Evolutionary conservation across 1,140 invertebrate species (phyloP).

Genomic region (Grapholita molesta): DNA sequence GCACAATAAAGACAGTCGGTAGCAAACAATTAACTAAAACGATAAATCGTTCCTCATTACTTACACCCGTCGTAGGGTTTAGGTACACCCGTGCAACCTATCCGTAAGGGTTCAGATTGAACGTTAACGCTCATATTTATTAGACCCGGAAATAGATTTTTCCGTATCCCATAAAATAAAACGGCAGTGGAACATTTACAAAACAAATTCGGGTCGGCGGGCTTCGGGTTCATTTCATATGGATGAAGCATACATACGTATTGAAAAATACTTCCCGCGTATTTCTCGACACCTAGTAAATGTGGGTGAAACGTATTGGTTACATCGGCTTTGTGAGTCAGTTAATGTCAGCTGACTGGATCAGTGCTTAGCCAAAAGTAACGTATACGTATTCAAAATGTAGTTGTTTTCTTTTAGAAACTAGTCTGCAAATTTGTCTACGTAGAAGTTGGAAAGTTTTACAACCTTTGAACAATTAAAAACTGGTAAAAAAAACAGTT

Average conservation of each 20-base stretch:
- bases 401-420: no score
- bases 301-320: not conserved
- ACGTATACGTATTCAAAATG: no score
- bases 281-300: not conserved
- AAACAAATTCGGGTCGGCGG: slow-evolving; percentile 8
- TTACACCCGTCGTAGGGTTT: not conserved
- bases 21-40: not conserved
- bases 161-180: slow-evolving; percentile 8
- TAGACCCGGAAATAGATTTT: slow-evolving; percentile 11
- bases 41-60: not conserved
- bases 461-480: no score
- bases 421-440: no score
- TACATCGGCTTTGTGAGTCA: not conserved
- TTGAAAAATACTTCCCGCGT: not conserved
- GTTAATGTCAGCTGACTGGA: not conserved
- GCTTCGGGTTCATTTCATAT: slow-evolving; percentile 9
- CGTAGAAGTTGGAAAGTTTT: no score
- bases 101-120: not conserved
- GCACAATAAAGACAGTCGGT: no score
- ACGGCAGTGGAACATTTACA: slow-evolving; percentile 12
- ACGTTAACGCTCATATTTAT: slow-evolving; percentile 6
- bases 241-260: not conserved
- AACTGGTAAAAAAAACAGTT: no score
- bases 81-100: not conserved
- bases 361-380: not conserved